Evolutionary conservation across 2,888 invertebrate species (phyloP).

Genomic region (Brachycybe producta): DNA sequence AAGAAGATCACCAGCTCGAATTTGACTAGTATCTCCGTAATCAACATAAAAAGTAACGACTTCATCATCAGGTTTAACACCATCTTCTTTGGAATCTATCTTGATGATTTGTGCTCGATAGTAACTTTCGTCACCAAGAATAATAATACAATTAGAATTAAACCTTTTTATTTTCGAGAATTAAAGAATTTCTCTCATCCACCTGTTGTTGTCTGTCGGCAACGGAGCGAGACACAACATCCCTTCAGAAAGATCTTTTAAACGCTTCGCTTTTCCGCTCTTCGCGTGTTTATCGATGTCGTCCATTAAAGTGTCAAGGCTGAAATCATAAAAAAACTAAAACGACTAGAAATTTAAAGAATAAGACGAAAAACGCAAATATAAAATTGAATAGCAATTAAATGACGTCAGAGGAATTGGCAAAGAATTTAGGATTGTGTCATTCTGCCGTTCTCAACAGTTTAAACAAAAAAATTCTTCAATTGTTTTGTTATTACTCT

Average conservation of each 20-base stretch:
- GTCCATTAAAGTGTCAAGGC: slow-evolving; percentile 7
- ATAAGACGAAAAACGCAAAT: not conserved
- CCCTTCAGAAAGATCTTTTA: not conserved
- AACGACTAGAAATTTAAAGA: not conserved
- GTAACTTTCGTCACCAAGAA: slow-evolving; percentile 26
- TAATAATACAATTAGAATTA: not conserved
- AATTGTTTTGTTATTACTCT: too few species aligned
- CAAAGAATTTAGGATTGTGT: too few species aligned
- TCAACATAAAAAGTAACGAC: slow-evolving; percentile 48
- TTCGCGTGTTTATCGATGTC: slow-evolving; percentile 5
- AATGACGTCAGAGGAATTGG: too few species aligned
- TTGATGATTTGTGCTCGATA: slow-evolving; percentile 34
- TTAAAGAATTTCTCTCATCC: too few species aligned
- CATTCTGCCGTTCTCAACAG: too few species aligned
- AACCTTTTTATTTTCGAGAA: slow-evolving; percentile 23
- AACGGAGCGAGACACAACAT: slow-evolving; percentile 19
- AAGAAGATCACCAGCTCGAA: slow-evolving; percentile 36
- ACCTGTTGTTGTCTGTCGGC: slow-evolving; percentile 14
- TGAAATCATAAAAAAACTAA: not conserved
- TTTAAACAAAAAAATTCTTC: too few species aligned
- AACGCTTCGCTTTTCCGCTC: not conserved
- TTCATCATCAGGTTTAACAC: slow-evolving; percentile 13
- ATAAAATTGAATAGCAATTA: too few species aligned
- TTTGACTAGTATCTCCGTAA: slow-evolving; percentile 44
- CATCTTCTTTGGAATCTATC: slow-evolving; percentile 31